Conservation (phyloP, 1,140 invertebrate species). For the Coenobita brevimanus region DNA sequence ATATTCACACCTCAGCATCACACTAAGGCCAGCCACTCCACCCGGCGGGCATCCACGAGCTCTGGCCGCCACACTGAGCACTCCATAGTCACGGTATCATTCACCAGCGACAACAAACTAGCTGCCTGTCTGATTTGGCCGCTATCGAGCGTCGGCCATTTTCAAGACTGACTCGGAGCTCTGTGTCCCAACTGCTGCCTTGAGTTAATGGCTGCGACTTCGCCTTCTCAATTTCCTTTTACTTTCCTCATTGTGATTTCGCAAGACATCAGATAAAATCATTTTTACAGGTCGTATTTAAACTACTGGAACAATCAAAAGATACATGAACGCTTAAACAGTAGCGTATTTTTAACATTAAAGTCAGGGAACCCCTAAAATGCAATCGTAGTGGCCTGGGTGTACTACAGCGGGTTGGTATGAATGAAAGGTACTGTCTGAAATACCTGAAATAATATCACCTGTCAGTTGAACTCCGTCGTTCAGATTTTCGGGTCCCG, state of each 20-base stretch:
- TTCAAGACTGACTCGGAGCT: constrained; percentile 57
- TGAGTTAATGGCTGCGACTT: neutral
- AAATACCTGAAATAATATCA: constrained; percentile 6
- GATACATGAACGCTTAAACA: neutral
- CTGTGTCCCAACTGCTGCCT: neutral
- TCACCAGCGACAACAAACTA: constrained; percentile 45
- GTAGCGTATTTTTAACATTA: neutral
- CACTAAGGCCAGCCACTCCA: neutral
- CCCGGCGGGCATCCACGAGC: constrained; percentile 17
- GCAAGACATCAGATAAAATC: neutral
- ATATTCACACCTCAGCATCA: constrained; percentile 10
- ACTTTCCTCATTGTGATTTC: neutral
- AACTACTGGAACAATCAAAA: neutral
- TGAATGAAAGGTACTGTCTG: constrained; percentile 49
- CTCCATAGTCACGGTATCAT: constrained; percentile 39
- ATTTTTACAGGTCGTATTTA: neutral
- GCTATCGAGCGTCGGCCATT: constrained; percentile 68
- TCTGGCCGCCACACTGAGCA: constrained; percentile 18
- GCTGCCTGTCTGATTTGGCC: constrained; percentile 46
- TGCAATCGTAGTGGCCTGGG: constrained; percentile 46
- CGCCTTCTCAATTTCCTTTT: neutral
- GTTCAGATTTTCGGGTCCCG: neutral
- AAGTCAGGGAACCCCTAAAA: neutral
- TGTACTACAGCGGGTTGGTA: constrained; percentile 54
- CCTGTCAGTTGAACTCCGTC: neutral